Percentiles rank a stretch among this genome's conserved stretches.
These are phyloP conservation scores for Leptinotarsa undecemlineata DNA, from an alignment of 1,140 invertebrate species.

Conservation along the genomic window DNA sequence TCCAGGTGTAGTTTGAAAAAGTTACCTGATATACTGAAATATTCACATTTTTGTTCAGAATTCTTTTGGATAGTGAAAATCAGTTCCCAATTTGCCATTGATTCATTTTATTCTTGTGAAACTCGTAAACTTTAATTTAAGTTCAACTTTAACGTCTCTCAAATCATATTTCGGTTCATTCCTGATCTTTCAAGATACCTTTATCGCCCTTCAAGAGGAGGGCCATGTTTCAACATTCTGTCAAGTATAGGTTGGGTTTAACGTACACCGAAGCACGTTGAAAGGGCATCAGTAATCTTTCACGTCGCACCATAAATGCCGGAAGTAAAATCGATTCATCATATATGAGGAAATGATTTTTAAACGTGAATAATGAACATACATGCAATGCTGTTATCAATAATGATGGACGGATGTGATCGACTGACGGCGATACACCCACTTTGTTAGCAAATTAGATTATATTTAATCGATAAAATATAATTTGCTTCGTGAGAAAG, in stretches of 20 bases:
- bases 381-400: constrained; percentile 1
- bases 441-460: not conserved
- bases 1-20: no score
- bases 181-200: no score
- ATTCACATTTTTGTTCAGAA: no score
- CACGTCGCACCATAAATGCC: not conserved
- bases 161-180: no score
- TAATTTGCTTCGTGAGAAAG: no score
- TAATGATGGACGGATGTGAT: constrained; percentile 8
- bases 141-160: no score
- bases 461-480: not conserved
- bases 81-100: no score
- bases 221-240: not conserved
- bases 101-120: no score
- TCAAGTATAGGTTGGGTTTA: not conserved
- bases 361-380: constrained; percentile 1
- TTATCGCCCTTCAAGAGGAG: not conserved
- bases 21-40: no score
- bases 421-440: not conserved
- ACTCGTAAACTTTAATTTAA: no score
- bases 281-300: not conserved
- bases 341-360: not conserved
- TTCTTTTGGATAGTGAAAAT: no score
- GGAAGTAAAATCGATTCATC: constrained; percentile 3
- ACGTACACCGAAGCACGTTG: not conserved